phyloP scores from a whole-genome alignment of 2,113 vertebrate genomes.

The Aptenodytes patagonicus region DNA sequence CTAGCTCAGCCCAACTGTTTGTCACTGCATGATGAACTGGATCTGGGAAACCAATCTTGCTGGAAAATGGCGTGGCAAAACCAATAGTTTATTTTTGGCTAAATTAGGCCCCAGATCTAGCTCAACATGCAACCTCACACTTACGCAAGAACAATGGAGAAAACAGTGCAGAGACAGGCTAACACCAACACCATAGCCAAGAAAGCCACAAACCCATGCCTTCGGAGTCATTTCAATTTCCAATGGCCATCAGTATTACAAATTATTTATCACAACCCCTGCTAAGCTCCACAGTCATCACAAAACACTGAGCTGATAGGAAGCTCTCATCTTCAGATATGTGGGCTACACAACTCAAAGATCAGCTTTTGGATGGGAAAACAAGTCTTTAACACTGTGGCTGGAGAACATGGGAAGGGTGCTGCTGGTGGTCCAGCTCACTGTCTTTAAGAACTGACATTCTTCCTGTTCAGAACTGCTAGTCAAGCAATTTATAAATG shows the following conservation, averaged over 20 bases:
- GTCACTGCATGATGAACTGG: not conserved
- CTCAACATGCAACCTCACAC: not conserved
- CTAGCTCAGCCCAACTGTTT: not conserved
- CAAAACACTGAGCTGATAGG: not conserved
- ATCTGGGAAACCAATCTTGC: not conserved
- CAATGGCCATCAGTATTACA: not conserved
- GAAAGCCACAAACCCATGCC: not conserved
- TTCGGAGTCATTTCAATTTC: not conserved
- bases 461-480: not conserved
- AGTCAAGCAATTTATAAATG: not conserved
- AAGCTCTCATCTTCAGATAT: not conserved
- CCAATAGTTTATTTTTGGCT: not conserved
- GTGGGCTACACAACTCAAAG: not conserved
- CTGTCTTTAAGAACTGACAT: not conserved
- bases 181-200: not conserved
- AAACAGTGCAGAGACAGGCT: not conserved
- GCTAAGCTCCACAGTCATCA: not conserved
- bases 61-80: not conserved
- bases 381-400: not conserved
- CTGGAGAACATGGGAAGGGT: fast-evolving
- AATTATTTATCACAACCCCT: not conserved
- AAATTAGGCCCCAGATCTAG: not conserved
- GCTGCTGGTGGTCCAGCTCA: not conserved
- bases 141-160: not conserved
- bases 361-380: not conserved